Evolutionary conservation across 2,888 invertebrate species (phyloP), one percentile per base, ranked within the genome.

Genomic region (Euphydryas editha): DNA sequence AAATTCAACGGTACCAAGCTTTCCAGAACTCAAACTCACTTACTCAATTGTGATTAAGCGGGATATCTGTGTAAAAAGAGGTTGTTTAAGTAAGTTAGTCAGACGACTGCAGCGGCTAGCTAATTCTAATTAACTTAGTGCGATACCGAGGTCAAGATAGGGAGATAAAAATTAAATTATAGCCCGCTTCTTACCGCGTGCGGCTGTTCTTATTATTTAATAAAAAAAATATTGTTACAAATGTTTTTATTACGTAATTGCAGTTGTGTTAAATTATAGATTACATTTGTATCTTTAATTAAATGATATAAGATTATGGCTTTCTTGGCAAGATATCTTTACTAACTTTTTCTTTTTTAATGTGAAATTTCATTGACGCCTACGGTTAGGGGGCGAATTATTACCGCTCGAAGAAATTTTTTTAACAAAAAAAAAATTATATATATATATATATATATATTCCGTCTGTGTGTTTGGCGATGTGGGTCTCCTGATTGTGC

Each of bases 21-120:
- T 24, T 24, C 24, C 51, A 51, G 24, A 59, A 58, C 30, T 62
- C 62, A 63, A 72, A 70, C 65, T 65, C 62, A 71, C 59, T 72
- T 68, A 72, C 63, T 66, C 65, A 71, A 70, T 72, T 70, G 72
- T 72, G 65, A 74, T 73, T 72, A 72, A 73, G 68, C 62, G 55
- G 47, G 59, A 67, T 62, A 71, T 69, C 68, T 51, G 51, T 61
- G 71, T 73, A 72, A 73, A 75, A 79, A 77, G 78, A 78, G 78
- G 75, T 78, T 76, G 76, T 78, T 79, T 78, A 81, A 82, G 79
- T 77, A 79, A 83, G 81, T 85, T 80, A 85, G 73, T 76, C 75
- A 78, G 68, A 68, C 74, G 73, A 81, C 78, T 81, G 78, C 75
- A 75, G 75, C 71, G 72, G 73, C 75, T 72, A 76, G 76, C 78